Conservation (phyloP, 1,140 invertebrate genomes). For the Calephelis virginiensis region DNA sequence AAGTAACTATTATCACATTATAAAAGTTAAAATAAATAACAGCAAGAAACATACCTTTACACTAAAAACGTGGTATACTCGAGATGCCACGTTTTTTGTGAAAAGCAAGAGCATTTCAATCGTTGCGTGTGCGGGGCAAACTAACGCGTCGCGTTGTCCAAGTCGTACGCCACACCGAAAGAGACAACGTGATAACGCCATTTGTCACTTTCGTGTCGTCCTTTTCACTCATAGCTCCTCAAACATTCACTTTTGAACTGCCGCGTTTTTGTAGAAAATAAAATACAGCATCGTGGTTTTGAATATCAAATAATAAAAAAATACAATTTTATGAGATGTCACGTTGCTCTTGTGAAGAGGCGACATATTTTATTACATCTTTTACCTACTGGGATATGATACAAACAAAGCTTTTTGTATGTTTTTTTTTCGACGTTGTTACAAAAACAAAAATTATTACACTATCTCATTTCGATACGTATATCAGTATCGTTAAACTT, state of each 20-base stretch:
- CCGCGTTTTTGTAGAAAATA: constrained; percentile 11
- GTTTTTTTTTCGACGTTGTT: too few relatives aligned
- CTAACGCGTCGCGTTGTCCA: constrained; percentile 21
- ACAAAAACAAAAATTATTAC: too few relatives aligned
- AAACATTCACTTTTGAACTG: constrained; percentile 20
- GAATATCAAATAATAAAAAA: constrained; percentile 21
- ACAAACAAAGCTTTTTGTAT: too few relatives aligned
- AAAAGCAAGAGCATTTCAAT: neutral
- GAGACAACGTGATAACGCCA: constrained; percentile 23
- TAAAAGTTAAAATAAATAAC: constrained; percentile 23
- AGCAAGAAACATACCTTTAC: constrained; percentile 23
- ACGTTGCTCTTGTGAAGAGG: too few relatives aligned
- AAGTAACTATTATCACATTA: constrained; percentile 21
- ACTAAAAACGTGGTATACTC: constrained; percentile 23
- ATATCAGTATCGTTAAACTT: too few relatives aligned
- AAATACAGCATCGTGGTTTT: constrained; percentile 7
- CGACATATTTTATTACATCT: too few relatives aligned
- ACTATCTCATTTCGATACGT: too few relatives aligned
- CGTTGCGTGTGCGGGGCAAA: constrained; percentile 1
- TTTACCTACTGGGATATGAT: too few relatives aligned
- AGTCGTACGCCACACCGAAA: constrained; percentile 19
- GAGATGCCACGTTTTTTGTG: constrained; percentile 24
- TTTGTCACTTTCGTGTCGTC: constrained; percentile 15
- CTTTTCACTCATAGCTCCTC: constrained; percentile 18
- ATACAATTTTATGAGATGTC: neutral